phyloP scores from a whole-genome alignment of 2,797 vertebrate species.

The Neopelma chrysocephalum region DNA sequence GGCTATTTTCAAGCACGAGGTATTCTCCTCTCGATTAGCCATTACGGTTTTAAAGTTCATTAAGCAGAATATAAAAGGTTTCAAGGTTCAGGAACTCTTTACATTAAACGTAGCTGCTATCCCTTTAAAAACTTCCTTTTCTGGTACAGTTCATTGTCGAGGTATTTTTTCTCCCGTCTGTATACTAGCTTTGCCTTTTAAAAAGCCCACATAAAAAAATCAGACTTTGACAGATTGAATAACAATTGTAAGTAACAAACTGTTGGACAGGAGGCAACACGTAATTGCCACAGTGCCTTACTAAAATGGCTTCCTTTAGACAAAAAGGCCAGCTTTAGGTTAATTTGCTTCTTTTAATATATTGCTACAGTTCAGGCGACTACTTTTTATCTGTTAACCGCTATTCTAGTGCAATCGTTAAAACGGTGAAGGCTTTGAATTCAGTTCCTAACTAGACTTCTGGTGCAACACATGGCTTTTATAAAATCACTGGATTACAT shows the following conservation, averaged over 20 bases:
- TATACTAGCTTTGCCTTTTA: conserved; percentile 40
- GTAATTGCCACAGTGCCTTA: conserved; percentile 71
- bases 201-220: conserved; percentile 58
- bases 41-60: conserved; percentile 39
- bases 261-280: conserved; percentile 71
- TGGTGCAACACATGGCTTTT: conserved; percentile 81
- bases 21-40: conserved; percentile 36
- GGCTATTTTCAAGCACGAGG: not conserved
- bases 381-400: conserved; percentile 76
- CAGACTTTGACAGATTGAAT: conserved; percentile 76
- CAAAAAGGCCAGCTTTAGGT: conserved; percentile 79
- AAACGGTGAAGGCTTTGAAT: conserved; percentile 78
- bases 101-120: not conserved
- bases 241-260: conserved; percentile 74
- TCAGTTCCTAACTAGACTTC: conserved; percentile 71
- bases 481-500: conserved; percentile 79
- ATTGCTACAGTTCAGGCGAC: conserved; percentile 74
- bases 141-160: conserved; percentile 48
- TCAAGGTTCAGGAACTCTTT: conserved; percentile 52
- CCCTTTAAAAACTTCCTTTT: conserved; percentile 56
- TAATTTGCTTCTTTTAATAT: conserved; percentile 82
- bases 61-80: conserved; percentile 45
- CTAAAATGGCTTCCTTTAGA: conserved; percentile 79
- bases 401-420: conserved; percentile 74
- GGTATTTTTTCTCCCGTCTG: conserved; percentile 19